A percentile compares a stretch with the other conserved stretches of the same genome.
Evolutionary conservation across 1,140 invertebrate species (phyloP).

Genomic region (Radopholus similis): DNA sequence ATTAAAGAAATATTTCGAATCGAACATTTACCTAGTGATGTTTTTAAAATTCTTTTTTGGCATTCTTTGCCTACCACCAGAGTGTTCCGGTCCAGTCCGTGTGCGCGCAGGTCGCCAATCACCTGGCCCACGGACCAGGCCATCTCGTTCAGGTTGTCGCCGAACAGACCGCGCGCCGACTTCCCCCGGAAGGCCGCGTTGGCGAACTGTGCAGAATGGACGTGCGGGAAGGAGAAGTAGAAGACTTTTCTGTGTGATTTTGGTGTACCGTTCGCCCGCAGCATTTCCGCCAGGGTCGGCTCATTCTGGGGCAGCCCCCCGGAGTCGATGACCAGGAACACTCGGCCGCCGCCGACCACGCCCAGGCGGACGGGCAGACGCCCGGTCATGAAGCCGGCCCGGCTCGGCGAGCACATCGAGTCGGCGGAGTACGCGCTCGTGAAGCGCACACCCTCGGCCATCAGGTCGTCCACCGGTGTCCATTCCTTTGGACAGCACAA

Average conservation of each 20-base stretch:
- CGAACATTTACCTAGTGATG: too few relatives aligned
- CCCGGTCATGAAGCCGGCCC: conserved; percentile 58
- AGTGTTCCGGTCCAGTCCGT: conserved; percentile 24
- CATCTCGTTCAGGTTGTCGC: conserved; percentile 56
- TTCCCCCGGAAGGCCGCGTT: conserved; percentile 42
- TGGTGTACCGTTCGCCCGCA: conserved; percentile 29
- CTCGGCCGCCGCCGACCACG: conserved; percentile 38
- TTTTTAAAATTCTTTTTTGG: too few relatives aligned
- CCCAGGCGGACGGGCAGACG: conserved; percentile 47
- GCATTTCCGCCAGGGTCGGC: conserved; percentile 49
- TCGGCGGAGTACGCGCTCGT: conserved; percentile 59
- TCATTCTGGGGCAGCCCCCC: conserved; percentile 46
- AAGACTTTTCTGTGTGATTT: too few relatives aligned
- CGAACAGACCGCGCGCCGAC: conserved; percentile 45
- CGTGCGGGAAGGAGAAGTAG: conserved; percentile 60
- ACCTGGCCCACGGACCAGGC: conserved; percentile 59
- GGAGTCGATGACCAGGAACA: conserved; percentile 36
- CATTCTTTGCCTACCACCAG: too few relatives aligned
- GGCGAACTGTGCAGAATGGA: conserved; percentile 57
- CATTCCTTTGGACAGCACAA: conserved; percentile 34
- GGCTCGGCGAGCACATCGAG: conserved; percentile 53
- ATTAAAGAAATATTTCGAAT: too few relatives aligned
- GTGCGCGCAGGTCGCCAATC: conserved; percentile 32
- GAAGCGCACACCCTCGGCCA: conserved; percentile 50
- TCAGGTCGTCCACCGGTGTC: conserved; percentile 48